These are phyloP conservation scores for Atherinomorus stipes DNA, from an alignment of 2,113 vertebrate species.

Conservation along the genomic window DNA sequence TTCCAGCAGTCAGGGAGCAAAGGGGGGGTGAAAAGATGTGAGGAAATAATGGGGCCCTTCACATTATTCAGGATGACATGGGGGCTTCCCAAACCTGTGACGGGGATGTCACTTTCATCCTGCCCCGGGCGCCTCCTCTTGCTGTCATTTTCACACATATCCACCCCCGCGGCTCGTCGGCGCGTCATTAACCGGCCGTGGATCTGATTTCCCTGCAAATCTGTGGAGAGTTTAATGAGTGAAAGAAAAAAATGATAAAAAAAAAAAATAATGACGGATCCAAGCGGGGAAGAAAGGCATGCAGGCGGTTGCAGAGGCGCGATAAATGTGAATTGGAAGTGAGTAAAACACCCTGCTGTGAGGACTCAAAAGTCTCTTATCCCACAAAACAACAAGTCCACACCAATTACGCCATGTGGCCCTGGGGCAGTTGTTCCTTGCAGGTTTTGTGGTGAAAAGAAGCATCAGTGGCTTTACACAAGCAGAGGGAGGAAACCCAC, in stretches of 20 bases:
- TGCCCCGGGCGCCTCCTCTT: conserved; percentile 34
- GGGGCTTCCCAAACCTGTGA: conserved; percentile 83
- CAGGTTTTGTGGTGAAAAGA: conserved; percentile 36
- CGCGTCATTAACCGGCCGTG: background rate
- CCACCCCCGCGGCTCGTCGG: too few relatives aligned
- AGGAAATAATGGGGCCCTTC: conserved; percentile 88
- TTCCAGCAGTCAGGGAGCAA: conserved; percentile 87
- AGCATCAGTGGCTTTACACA: background rate
- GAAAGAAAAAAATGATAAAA: background rate
- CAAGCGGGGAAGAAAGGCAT: background rate
- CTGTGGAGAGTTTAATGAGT: conserved; percentile 21
- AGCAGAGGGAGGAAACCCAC: conserved; percentile 2
- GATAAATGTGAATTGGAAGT: conserved; percentile 54
- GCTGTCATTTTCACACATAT: conserved; percentile 47
- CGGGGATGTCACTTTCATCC: conserved; percentile 90
- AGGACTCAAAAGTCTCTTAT: conserved; percentile 74
- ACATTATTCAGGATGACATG: conserved; percentile 85
- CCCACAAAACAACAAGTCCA: conserved; percentile 69
- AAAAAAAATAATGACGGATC: background rate
- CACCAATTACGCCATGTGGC: conserved; percentile 68
- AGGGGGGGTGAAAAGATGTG: conserved; percentile 84
- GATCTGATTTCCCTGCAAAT: background rate
- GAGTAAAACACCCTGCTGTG: conserved; percentile 73
- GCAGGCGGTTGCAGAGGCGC: conserved; percentile 5
- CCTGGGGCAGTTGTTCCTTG: conserved; percentile 36